Conservation (phyloP, 1,140 invertebrate genomes). For the Geopemphigus sp. region DNA sequence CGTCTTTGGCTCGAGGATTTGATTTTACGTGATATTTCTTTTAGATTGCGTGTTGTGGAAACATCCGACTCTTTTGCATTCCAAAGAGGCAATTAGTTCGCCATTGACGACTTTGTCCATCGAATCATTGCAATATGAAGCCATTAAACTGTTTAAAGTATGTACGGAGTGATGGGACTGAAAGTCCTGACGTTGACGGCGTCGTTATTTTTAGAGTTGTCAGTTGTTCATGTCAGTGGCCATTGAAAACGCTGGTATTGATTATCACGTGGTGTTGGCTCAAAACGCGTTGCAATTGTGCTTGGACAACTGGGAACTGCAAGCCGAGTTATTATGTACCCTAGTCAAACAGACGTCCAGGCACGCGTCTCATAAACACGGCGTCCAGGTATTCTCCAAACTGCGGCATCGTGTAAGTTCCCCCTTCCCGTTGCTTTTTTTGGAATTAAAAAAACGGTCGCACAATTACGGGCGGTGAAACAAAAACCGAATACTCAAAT, state of each 20-base stretch:
- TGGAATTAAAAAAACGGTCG: slow-evolving; percentile 13
- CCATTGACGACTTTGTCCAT: slow-evolving; percentile 84
- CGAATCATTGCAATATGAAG: slow-evolving; percentile 80
- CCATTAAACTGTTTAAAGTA: slow-evolving; percentile 92
- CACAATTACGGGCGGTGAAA: neutral
- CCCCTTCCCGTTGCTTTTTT: slow-evolving; percentile 49
- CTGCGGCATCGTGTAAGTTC: slow-evolving; percentile 55
- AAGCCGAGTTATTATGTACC: slow-evolving; percentile 87
- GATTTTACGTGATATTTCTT: slow-evolving; percentile 53
- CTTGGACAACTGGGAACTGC: slow-evolving; percentile 81
- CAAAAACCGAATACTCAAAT: neutral
- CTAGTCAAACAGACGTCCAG: slow-evolving; percentile 89
- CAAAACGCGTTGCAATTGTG: slow-evolving; percentile 91
- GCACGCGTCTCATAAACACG: slow-evolving; percentile 78
- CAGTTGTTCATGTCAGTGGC: slow-evolving; percentile 92
- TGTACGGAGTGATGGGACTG: neutral
- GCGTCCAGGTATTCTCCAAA: slow-evolving; percentile 77
- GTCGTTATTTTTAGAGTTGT: slow-evolving; percentile 66
- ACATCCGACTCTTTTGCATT: slow-evolving; percentile 86
- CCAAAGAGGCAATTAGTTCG: slow-evolving; percentile 81
- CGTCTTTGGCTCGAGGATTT: neutral
- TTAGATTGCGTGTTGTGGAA: slow-evolving; percentile 87
- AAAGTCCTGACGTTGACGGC: neutral
- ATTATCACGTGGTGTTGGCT: slow-evolving; percentile 91
- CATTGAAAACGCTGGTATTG: slow-evolving; percentile 90